These are phyloP conservation scores for Sphyrna mokarran DNA, from an alignment of 2,113 vertebrate genomes.

Conservation along the genomic window DNA sequence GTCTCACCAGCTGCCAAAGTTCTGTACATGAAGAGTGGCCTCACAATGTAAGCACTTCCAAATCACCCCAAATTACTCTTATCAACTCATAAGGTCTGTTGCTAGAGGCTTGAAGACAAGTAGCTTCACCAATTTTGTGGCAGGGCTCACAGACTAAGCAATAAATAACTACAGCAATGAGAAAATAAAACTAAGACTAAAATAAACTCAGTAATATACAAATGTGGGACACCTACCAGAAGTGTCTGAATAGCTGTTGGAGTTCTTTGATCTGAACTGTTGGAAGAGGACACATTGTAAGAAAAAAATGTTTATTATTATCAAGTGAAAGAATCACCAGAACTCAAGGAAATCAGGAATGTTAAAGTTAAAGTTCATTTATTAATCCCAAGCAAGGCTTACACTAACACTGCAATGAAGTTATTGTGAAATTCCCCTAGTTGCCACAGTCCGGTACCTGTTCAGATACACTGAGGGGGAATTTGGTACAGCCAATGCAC, in stretches of 20 bases:
- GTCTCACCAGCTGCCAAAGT: too few relatives aligned
- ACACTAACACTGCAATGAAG: too few relatives aligned
- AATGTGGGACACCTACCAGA: constrained; percentile 2
- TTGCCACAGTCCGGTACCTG: too few relatives aligned
- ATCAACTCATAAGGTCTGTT: not conserved
- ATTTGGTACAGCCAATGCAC: too few relatives aligned
- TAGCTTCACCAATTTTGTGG: not conserved
- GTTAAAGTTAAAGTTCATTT: too few relatives aligned
- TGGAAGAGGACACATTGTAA: not conserved
- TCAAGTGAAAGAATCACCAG: not conserved
- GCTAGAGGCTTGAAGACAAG: not conserved
- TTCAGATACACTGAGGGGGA: too few relatives aligned
- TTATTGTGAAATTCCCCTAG: too few relatives aligned
- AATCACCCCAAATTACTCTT: not conserved
- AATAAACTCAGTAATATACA: not conserved
- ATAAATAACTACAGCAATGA: not conserved
- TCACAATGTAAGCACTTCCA: not conserved
- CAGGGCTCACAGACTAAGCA: not conserved
- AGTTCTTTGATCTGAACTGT: constrained; percentile 19
- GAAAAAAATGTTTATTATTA: not conserved
- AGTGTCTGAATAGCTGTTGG: not conserved
- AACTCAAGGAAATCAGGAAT: not conserved
- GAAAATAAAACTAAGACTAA: not conserved
- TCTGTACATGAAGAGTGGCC: not conserved
- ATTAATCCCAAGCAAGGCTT: too few relatives aligned